These are phyloP conservation scores for Trinorchestia longiramus DNA, from an alignment of 1,140 invertebrate genomes.

Conservation along the genomic window DNA sequence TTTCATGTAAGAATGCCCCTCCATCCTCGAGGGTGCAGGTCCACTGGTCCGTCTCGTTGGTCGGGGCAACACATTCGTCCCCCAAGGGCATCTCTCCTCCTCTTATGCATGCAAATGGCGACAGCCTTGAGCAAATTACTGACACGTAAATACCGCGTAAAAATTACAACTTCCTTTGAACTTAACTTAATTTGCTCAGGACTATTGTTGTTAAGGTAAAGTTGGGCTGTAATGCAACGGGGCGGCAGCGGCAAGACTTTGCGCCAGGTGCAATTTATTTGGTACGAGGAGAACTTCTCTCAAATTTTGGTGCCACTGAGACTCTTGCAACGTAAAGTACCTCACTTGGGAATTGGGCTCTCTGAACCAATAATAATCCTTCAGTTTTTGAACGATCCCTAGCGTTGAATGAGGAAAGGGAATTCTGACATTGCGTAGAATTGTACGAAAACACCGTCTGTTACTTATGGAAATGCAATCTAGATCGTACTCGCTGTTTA, in stretches of 20 bases:
- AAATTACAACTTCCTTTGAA: slow-evolving; percentile 35
- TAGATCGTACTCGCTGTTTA: no score
- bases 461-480: no score
- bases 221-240: slow-evolving; percentile 40
- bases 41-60: not conserved
- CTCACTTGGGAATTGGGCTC: not conserved
- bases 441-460: no score
- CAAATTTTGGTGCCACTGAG: not conserved
- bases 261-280: slow-evolving; percentile 37
- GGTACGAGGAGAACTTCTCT: not conserved
- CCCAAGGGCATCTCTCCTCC: not conserved
- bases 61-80: not conserved
- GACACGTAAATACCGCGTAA: slow-evolving; percentile 45
- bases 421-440: not conserved
- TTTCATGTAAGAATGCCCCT: not conserved
- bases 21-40: not conserved
- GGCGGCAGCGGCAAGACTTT: not conserved
- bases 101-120: slow-evolving; percentile 33
- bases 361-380: not conserved
- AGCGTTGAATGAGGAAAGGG: not conserved
- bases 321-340: not conserved
- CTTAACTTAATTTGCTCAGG: slow-evolving; percentile 34
- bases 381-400: not conserved
- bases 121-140: slow-evolving; percentile 45
- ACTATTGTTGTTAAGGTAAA: slow-evolving; percentile 42